phyloP scores from a whole-genome alignment of 2,888 invertebrate genomes.

The Chrysopilus asiliformis region DNA sequence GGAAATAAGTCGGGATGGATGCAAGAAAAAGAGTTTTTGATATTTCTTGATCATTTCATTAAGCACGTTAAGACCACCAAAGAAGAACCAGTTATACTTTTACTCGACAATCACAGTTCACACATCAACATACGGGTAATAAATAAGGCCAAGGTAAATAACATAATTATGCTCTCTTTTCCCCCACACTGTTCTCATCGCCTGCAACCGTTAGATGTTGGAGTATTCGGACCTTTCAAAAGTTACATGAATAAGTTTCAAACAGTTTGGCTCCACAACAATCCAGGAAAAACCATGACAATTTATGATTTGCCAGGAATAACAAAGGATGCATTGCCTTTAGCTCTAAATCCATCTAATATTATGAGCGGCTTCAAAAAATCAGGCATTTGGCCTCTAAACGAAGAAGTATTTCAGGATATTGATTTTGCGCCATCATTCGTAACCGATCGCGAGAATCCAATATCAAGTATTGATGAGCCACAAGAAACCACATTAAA shows the following conservation, averaged over 20 bases:
- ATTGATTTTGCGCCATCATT: too few relatives aligned
- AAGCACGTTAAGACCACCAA: slow-evolving; percentile 5
- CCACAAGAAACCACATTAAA: too few relatives aligned
- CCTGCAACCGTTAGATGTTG: slow-evolving; percentile 16
- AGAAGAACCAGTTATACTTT: slow-evolving; percentile 6
- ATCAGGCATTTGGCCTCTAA: slow-evolving; percentile 6
- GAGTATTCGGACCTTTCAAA: slow-evolving; percentile 17
- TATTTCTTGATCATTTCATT: slow-evolving; percentile 24
- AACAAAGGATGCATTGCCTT: slow-evolving; percentile 3
- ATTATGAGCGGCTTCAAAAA: slow-evolving; percentile 9
- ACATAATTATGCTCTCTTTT: slow-evolving; percentile 12
- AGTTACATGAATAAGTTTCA: slow-evolving; percentile 10
- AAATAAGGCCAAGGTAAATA: slow-evolving; percentile 14
- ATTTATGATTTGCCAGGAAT: slow-evolving; percentile 16
- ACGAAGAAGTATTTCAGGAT: too few relatives aligned
- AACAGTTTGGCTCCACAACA: slow-evolving; percentile 4
- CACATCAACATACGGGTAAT: slow-evolving; percentile 10
- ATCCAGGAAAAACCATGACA: slow-evolving; percentile 15
- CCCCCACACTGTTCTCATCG: slow-evolving; percentile 9
- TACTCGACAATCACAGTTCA: slow-evolving; percentile 12
- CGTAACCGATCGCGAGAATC: too few relatives aligned
- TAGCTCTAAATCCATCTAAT: slow-evolving; percentile 8
- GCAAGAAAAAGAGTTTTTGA: slow-evolving; percentile 18
- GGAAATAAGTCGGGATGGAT: slow-evolving; percentile 26
- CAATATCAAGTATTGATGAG: too few relatives aligned